Percentiles rank a stretch among this genome's conserved stretches.
Conservation (phyloP, 1,140 invertebrate genomes). For the Sinonovacula constricta region DNA sequence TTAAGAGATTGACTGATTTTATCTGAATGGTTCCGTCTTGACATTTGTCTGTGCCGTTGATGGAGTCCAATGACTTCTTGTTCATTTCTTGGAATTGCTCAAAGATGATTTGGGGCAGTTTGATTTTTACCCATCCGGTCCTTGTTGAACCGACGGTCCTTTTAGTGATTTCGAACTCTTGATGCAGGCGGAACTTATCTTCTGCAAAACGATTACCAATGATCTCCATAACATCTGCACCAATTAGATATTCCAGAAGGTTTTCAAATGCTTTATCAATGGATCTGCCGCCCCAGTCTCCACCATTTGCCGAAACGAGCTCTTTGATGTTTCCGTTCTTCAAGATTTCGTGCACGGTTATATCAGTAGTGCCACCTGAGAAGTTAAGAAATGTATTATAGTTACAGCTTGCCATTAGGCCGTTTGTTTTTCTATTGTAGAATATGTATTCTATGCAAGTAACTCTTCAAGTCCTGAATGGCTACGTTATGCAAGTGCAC, state of each 20-base stretch:
- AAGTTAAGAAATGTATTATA: background rate
- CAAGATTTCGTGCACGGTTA: no score
- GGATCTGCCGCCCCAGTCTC: slow-evolving; percentile 16
- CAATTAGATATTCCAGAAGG: slow-evolving; percentile 14
- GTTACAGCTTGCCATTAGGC: background rate
- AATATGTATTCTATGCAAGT: no score
- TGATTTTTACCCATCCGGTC: background rate
- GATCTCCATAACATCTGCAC: slow-evolving; percentile 29
- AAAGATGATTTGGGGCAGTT: background rate
- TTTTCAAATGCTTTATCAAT: slow-evolving; percentile 23
- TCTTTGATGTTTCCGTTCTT: no score
- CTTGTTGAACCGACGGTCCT: background rate
- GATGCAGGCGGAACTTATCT: slow-evolving; percentile 5
- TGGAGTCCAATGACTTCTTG: background rate
- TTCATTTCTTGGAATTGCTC: slow-evolving; percentile 18
- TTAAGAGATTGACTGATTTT: slow-evolving; percentile 2
- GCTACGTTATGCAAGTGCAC: no score
- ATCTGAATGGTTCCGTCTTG: background rate
- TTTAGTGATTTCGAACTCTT: slow-evolving; percentile 37
- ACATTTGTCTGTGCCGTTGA: background rate
- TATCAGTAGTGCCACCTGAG: slow-evolving; percentile 39
- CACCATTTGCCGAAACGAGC: slow-evolving; percentile 35
- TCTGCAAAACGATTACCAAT: background rate
- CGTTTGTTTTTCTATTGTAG: background rate
- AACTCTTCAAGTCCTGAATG: no score